Base-by-base conservation (phyloP, 2,797 vertebrate genomes). In the Nothura maculosa region DNA sequence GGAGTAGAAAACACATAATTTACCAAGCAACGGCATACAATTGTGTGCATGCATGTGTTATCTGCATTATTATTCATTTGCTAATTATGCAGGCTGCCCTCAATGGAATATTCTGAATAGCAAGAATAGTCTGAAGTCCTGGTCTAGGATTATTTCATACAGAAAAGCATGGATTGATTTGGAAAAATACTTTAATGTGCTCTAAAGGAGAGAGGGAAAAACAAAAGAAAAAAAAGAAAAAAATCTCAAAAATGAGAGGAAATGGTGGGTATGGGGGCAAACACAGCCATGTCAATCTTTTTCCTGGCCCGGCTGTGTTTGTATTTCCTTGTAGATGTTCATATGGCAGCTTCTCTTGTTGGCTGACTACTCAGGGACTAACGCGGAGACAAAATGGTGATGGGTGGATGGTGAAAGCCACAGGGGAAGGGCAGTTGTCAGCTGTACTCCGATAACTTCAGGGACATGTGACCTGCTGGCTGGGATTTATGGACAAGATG, bases 111-210 rank as follows among this genome's bases (percentile, higher is more conserved):
- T 54, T 84, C 70, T 57, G 11, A 48, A 48, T 24, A 55, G 60
- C 84, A 42, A 62, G 55, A 88, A 70, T 95, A 93, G 87, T 91
- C 81, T 91, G 85, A 87, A 94, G 75, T 94, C 76, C 81, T 92
- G 58, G 18, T 91, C 94, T 96, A 87, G 74, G 43, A 52, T 63
- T 80, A 92, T 90, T 6, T 78, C 1, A 0, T 64, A 36, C 50
- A 93, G 89, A 70, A 94, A 96, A 58, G 36, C 7, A 7, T 87
- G 61, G 75, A 62, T 69, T 89, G 73, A 60, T 92, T 50, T 89
- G 62, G 78, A 92, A 89, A 94, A 91, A 85, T 92, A 34, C 74
- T 18, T 75, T 76, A 76, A 68, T 86, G 62, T 92, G 40, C 77
- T 57, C 36, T 17, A 48, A 54, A 83, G 24, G 24, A 48, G 16